A percentile compares a stretch with the other conserved stretches of the same genome.
Conservation (phyloP, 2,888 invertebrate genomes). For the Apodemia duryi region DNA sequence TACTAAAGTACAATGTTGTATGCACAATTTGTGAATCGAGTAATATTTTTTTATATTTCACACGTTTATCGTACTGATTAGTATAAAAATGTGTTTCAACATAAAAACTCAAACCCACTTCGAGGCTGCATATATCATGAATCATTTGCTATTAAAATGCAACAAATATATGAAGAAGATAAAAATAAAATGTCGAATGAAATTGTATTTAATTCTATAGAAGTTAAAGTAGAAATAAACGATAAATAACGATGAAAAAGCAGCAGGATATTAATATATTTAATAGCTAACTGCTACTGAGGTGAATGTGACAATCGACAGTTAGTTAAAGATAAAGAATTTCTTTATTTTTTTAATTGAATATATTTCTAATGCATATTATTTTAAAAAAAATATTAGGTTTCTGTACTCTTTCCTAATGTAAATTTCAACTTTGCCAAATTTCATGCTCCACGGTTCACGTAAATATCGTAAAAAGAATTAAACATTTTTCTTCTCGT, state of each 20-base stretch:
- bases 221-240: background rate
- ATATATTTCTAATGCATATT: no score
- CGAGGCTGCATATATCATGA: background rate
- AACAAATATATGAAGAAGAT: background rate
- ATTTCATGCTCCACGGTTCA: no score
- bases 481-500: no score
- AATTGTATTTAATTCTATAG: background rate
- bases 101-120: background rate
- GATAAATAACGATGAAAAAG: background rate
- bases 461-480: no score
- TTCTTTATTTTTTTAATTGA: background rate
- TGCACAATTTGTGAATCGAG: background rate
- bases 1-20: background rate
- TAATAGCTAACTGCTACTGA: conserved; percentile 6
- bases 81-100: background rate
- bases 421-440: no score
- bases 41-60: background rate
- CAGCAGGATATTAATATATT: conserved; percentile 10
- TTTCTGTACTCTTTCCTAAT: no score
- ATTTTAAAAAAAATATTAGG: no score
- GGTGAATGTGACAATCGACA: background rate
- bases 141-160: conserved; percentile 1
- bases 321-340: background rate
- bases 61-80: background rate
- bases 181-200: background rate